A percentile compares a stretch with the other conserved stretches of the same genome.
These are phyloP conservation scores for Poeciliopsis paucimaculata DNA, from an alignment of 2,797 vertebrate genomes.

Conservation along the genomic window DNA sequence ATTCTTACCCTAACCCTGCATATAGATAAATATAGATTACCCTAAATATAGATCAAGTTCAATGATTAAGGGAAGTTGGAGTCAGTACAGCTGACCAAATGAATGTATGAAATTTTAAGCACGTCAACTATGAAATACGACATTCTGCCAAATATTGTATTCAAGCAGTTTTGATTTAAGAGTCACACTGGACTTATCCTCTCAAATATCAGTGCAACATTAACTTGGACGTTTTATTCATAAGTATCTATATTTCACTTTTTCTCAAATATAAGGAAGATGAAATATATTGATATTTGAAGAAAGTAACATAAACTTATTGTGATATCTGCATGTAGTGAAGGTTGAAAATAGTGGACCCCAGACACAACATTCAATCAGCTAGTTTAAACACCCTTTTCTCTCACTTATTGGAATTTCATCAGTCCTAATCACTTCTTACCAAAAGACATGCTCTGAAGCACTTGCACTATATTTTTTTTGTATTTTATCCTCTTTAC, in stretches of 20 bases:
- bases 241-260: background rate
- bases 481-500: background rate
- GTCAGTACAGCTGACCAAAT: too few relatives aligned
- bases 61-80: background rate
- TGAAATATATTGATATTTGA: background rate
- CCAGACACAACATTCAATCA: background rate
- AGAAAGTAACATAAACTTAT: background rate
- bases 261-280: background rate
- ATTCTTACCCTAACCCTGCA: too few relatives aligned
- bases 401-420: background rate
- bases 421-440: background rate
- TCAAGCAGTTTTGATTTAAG: background rate
- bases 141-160: background rate
- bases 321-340: background rate
- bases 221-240: background rate
- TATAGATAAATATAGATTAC: too few relatives aligned
- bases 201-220: background rate
- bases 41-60: background rate
- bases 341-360: background rate
- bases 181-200: background rate
- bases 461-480: background rate
- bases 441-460: background rate
- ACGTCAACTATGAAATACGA: background rate
- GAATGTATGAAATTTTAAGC: background rate
- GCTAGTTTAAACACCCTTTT: background rate